phyloP scores from a whole-genome alignment of 2,888 invertebrate genomes.

The Lissocephala sabroskyi region DNA sequence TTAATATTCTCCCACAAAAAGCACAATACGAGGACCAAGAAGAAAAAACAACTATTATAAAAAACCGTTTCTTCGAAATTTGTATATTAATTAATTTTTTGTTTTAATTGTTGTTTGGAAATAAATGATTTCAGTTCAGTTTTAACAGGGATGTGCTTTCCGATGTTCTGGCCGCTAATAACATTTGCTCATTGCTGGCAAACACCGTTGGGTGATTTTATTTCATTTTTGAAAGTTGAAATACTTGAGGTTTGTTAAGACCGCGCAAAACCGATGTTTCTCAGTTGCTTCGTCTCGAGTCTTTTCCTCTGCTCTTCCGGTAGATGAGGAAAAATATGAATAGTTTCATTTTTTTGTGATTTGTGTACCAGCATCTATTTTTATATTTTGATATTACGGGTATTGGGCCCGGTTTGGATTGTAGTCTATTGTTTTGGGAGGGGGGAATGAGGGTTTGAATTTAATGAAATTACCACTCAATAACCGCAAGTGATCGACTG shows the following conservation, averaged over 20 bases:
- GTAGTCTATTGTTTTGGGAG: too few relatives aligned
- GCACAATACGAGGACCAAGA: too few relatives aligned
- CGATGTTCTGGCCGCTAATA: conserved; percentile 17
- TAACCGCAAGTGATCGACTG: conserved; percentile 4
- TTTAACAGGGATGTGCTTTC: conserved; percentile 27
- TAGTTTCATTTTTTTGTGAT: conserved; percentile 47
- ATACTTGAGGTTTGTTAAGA: conserved; percentile 48
- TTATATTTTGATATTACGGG: conserved; percentile 1
- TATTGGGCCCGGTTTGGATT: not conserved
- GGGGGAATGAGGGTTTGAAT: conserved; percentile 25
- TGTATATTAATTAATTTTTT: too few relatives aligned
- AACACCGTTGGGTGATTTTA: too few relatives aligned
- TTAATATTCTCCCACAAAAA: too few relatives aligned
- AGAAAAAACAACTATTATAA: too few relatives aligned
- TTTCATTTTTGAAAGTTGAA: conserved; percentile 67
- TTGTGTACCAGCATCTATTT: conserved; percentile 43
- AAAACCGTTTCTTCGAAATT: too few relatives aligned
- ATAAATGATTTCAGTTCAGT: conserved; percentile 31
- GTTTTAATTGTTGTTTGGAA: conserved; percentile 37
- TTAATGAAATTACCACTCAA: conserved; percentile 21
- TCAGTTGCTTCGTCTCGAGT: conserved; percentile 30
- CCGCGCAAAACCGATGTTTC: conserved; percentile 20
- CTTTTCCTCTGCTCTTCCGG: conserved; percentile 9
- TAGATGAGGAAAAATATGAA: not conserved
- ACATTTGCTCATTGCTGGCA: conserved; percentile 30